These are phyloP conservation scores for Carcharodon carcharias DNA, from an alignment of 2,797 vertebrate species.

Conservation along the genomic window DNA sequence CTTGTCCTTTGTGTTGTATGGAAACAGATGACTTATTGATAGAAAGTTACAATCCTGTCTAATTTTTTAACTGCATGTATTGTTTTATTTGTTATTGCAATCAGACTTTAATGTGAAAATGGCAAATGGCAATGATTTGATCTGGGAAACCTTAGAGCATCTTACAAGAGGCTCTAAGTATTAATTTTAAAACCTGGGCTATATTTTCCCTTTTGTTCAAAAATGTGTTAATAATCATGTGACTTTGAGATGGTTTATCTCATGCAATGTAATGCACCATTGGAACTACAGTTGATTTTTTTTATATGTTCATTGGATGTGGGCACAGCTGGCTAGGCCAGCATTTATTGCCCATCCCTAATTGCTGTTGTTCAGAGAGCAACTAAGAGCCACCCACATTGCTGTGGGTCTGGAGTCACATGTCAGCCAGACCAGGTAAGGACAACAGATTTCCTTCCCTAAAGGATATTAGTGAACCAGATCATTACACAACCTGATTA, in stretches of 20 bases:
- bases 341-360: no score
- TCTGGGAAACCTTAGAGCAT: not conserved
- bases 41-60: not conserved
- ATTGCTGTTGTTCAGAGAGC: no score
- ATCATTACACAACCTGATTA: no score
- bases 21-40: not conserved
- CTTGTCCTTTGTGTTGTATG: not conserved
- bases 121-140: not conserved
- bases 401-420: no score
- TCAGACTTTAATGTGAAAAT: not conserved
- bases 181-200: not conserved
- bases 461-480: no score
- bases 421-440: no score
- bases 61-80: not conserved
- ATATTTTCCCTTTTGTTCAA: not conserved
- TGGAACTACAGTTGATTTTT: not conserved
- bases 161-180: no score
- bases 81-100: not conserved
- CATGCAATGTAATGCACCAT: not conserved
- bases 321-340: no score
- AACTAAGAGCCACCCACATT: no score
- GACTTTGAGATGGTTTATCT: not conserved
- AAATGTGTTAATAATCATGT: not conserved
- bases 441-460: no score
- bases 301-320: no score